A percentile compares a stretch with the other conserved stretches of the same genome.
Conservation (phyloP, 2,113 vertebrate genomes). For the Antennarius striatus region DNA sequence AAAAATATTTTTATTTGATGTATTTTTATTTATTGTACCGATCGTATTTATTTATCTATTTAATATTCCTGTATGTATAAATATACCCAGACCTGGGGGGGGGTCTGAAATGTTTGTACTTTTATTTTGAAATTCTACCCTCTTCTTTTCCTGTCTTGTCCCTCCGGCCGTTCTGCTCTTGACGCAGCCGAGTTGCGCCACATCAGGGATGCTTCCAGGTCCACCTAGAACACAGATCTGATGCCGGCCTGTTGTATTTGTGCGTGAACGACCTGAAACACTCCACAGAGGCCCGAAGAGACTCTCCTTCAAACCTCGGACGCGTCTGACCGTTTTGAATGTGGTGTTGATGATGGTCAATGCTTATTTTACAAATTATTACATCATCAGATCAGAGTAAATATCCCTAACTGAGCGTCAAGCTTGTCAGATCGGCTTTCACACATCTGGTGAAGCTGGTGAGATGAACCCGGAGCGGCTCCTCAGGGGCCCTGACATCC, state of each 20-base stretch:
- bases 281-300: constrained; percentile 55
- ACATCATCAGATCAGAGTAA: too few species aligned
- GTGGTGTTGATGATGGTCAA: neutral
- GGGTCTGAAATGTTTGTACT: neutral
- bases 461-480: too few species aligned
- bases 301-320: neutral
- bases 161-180: neutral
- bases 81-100: too few species aligned
- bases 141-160: constrained; percentile 18
- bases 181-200: constrained; percentile 63
- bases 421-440: too few species aligned
- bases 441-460: too few species aligned
- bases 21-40: too few species aligned
- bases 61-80: too few species aligned
- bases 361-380: too few species aligned
- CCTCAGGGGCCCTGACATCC: too few species aligned
- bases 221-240: constrained; percentile 43
- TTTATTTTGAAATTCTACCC: constrained; percentile 50
- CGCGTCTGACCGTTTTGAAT: neutral
- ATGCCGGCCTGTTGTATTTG: constrained; percentile 33
- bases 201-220: constrained; percentile 63
- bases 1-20: too few species aligned
- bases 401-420: too few species aligned
- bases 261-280: constrained; percentile 53
- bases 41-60: too few species aligned